These are phyloP conservation scores for Rallus limicola DNA, from an alignment of 2,113 vertebrate genomes.

Conservation along the genomic window DNA sequence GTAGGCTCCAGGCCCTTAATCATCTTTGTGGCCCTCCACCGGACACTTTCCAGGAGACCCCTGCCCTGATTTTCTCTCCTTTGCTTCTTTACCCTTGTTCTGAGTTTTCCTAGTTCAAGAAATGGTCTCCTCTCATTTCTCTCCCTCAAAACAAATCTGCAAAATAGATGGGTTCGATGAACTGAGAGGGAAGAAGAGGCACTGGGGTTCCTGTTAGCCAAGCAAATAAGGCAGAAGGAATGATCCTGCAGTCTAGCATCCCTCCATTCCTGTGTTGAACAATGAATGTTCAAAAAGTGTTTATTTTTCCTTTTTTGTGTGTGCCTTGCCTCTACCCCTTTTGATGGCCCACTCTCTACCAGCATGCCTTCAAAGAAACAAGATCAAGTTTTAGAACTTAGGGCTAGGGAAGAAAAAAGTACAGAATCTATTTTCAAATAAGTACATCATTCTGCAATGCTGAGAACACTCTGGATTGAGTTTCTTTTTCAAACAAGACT, in stretches of 20 bases:
- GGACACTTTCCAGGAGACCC: too few species aligned
- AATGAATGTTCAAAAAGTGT: background rate
- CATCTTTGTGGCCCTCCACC: too few species aligned
- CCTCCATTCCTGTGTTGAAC: background rate
- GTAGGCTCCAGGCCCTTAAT: too few species aligned
- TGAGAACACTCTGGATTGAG: background rate
- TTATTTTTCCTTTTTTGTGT: background rate
- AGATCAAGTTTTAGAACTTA: background rate
- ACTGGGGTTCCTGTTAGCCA: background rate
- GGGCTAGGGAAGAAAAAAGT: background rate
- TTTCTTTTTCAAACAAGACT: background rate
- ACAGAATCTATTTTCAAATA: background rate
- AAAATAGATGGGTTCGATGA: background rate
- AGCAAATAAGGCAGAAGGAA: background rate
- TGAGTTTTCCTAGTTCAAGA: background rate
- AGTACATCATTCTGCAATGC: background rate
- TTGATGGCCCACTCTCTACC: background rate
- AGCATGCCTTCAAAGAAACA: background rate
- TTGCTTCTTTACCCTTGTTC: background rate
- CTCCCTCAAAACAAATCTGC: background rate
- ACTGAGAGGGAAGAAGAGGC: background rate
- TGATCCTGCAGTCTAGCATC: background rate
- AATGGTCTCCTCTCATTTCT: background rate
- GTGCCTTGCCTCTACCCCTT: background rate
- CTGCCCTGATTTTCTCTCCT: background rate